A percentile compares a stretch with the other conserved stretches of the same genome.
Conservation (phyloP, 1,140 invertebrate species). For the Macrobrachium nipponense region DNA sequence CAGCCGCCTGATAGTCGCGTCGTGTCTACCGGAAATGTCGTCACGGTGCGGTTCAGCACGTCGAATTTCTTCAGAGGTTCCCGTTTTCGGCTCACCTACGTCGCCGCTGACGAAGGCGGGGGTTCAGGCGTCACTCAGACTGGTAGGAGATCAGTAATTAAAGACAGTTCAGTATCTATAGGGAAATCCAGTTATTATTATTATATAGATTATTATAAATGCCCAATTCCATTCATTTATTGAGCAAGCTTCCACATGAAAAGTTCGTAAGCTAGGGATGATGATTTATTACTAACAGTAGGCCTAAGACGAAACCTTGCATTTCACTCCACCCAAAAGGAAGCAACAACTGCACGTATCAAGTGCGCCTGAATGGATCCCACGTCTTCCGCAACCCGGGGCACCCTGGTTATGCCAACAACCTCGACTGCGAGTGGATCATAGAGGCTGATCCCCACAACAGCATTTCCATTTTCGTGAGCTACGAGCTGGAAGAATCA, state of each 20-base stretch:
- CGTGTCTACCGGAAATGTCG: not conserved
- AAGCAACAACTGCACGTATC: conserved; percentile 44
- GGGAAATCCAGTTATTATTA: too few relatives aligned
- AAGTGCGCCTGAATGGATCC: conserved; percentile 49
- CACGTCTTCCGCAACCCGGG: conserved; percentile 68
- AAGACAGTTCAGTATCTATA: too few relatives aligned
- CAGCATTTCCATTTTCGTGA: conserved; percentile 22
- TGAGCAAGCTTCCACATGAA: too few relatives aligned
- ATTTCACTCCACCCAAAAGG: not conserved
- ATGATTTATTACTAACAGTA: too few relatives aligned
- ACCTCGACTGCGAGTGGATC: conserved; percentile 82
- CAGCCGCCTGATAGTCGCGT: not conserved
- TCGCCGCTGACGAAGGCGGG: not conserved
- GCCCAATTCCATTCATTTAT: too few relatives aligned
- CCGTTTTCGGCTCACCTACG: not conserved
- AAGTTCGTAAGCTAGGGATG: too few relatives aligned
- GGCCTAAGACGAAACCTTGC: too few relatives aligned
- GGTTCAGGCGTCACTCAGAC: not conserved
- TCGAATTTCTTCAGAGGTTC: not conserved
- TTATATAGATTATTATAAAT: too few relatives aligned
- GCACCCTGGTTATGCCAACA: conserved; percentile 80
- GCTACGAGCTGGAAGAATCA: conserved; percentile 43
- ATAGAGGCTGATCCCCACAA: conserved; percentile 67
- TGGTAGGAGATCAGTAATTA: too few relatives aligned
- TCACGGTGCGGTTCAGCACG: not conserved